phyloP scores from a whole-genome alignment of 2,888 invertebrate genomes.

The Galeopsomyia nigrocyanea region DNA sequence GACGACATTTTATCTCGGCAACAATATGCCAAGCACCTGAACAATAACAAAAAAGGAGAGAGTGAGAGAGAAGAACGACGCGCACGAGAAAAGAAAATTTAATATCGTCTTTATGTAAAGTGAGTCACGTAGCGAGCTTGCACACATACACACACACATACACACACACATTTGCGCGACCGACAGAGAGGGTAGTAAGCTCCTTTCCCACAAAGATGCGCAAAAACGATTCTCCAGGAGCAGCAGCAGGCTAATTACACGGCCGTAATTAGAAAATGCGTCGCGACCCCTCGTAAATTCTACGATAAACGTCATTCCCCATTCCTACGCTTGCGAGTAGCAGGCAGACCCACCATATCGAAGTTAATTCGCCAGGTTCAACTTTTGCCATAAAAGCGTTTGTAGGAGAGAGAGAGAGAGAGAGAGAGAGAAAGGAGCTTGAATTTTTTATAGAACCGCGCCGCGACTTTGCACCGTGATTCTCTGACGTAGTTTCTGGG shows the following conservation, averaged over 20 bases:
- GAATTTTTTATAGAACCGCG: neutral
- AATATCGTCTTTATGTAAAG: constrained; percentile 38
- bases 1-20: too few species aligned
- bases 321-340: neutral
- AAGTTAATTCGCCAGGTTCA: constrained; percentile 17
- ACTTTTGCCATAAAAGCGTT: constrained; percentile 19
- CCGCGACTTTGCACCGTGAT: neutral
- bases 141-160: neutral
- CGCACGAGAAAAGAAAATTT: constrained; percentile 8
- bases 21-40: too few species aligned
- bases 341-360: constrained; percentile 8
- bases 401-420: neutral
- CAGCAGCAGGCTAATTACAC: constrained; percentile 31
- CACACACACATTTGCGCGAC: too few species aligned
- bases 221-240: constrained; percentile 34
- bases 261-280: constrained; percentile 41
- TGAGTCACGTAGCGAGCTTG: constrained; percentile 34
- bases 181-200: neutral
- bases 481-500: too few species aligned
- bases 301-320: constrained; percentile 35
- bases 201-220: constrained; percentile 7
- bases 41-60: too few species aligned
- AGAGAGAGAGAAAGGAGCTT: neutral
- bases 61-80: neutral
- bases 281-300: constrained; percentile 30